Conservation (phyloP, 2,797 vertebrate species). For the Tolypeutes matacus region DNA sequence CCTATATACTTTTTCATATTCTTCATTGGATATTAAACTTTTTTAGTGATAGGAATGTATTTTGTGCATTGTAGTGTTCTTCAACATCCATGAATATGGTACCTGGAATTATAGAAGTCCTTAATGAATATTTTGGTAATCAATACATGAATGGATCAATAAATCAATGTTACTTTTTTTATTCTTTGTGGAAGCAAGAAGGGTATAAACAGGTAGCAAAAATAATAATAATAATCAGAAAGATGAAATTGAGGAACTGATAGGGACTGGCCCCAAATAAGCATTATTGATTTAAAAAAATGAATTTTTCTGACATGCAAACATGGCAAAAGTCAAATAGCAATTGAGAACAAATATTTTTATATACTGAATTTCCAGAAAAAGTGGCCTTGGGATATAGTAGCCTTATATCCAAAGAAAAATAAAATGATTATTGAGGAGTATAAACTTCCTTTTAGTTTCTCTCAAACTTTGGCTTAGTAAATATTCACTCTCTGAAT, state of each 20-base stretch:
- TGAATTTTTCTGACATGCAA: background rate
- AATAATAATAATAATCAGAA: background rate
- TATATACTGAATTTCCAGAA: background rate
- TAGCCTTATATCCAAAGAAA: background rate
- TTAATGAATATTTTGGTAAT: background rate
- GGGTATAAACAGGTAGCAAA: background rate
- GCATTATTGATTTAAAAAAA: background rate
- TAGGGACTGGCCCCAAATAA: background rate
- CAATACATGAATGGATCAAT: background rate
- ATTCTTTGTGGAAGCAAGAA: background rate
- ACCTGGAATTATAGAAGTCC: background rate
- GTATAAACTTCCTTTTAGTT: background rate
- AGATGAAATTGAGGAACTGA: background rate
- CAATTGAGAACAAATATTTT: background rate
- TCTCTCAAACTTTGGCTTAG: slow-evolving; percentile 9
- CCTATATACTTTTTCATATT: background rate
- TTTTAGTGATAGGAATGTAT: background rate
- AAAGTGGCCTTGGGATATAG: background rate
- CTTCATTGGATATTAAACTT: background rate
- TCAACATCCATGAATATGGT: background rate
- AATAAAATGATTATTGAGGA: background rate
- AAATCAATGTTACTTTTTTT: background rate
- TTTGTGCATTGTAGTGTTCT: background rate
- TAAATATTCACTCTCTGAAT: slow-evolving; percentile 28
- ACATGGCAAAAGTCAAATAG: background rate